Conservation (phyloP, 2,888 invertebrate genomes). For the Rhingia campestris region DNA sequence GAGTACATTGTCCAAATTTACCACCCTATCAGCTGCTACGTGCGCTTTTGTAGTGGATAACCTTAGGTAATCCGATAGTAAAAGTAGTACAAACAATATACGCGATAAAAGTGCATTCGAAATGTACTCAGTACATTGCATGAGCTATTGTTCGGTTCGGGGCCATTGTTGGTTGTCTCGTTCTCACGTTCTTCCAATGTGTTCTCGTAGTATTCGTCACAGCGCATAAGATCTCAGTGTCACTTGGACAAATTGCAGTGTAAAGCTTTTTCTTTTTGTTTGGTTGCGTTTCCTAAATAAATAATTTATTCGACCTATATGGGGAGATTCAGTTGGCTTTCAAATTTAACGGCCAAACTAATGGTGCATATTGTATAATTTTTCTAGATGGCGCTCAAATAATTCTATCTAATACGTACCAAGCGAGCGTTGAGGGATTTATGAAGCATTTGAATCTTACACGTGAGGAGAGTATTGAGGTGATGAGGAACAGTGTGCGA, state of each 20-base stretch:
- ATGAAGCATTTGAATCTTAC: slow-evolving; percentile 88
- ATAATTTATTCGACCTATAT: slow-evolving; percentile 7
- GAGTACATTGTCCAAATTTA: slow-evolving; percentile 54
- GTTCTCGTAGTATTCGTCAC: slow-evolving; percentile 18
- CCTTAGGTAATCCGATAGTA: neutral
- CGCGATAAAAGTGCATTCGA: slow-evolving; percentile 24
- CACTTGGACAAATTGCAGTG: neutral
- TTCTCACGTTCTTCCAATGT: slow-evolving; percentile 22
- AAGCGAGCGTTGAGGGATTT: slow-evolving; percentile 91
- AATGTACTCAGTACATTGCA: neutral
- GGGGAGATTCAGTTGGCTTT: slow-evolving; percentile 6
- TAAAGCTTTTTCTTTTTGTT: slow-evolving; percentile 30
- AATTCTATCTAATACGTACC: slow-evolving; percentile 94
- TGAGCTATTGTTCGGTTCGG: slow-evolving; percentile 25
- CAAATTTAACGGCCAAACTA: slow-evolving; percentile 56
- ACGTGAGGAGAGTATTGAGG: slow-evolving; percentile 86
- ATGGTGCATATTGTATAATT: slow-evolving; percentile 9
- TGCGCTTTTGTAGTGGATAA: slow-evolving; percentile 16
- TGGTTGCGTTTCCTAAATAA: slow-evolving; percentile 36
- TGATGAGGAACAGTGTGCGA: slow-evolving; percentile 89
- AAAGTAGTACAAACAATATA: slow-evolving; percentile 9
- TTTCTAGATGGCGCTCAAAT: slow-evolving; percentile 92
- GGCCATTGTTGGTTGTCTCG: slow-evolving; percentile 35
- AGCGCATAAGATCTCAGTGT: slow-evolving; percentile 30
- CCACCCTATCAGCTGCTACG: slow-evolving; percentile 14